Base-by-base conservation (phyloP, 2,113 vertebrate genomes). In the Poeciliopsis prolifica region DNA sequence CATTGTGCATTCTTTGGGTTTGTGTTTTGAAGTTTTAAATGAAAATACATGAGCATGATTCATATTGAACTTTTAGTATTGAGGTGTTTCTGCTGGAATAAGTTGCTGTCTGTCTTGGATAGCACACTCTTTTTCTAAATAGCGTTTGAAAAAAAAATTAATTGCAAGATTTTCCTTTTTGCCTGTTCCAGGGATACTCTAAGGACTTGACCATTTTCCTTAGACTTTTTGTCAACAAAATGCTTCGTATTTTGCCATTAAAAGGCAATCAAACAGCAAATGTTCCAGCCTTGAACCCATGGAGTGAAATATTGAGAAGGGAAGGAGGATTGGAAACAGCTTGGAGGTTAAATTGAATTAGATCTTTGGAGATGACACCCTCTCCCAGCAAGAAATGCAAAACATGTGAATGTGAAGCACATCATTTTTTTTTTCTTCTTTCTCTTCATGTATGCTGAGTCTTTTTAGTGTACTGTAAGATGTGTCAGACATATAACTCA, bases 321-420 rank as follows among this genome's bases (percentile, higher is more conserved):
- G 69, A 78, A 79, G 72, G 83, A 81, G 86, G 84, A 94, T 92
- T 89, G 87, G 82, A 88, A 90, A 87, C 85, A 92, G 87, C 86
- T 89, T 86, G 80, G 82, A 86, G 90, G 88, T 85, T 87, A 93
- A 92, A 94, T 94, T 92, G 82, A 93, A 94, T 94, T 92, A 94
- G 88, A 81, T 84, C 80, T 86, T 86, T 86, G 48, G 81, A 91
- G 88, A 93, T 90, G 91, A 90, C 93, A 94, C 87, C 85, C 83
- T 86, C 84, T 82, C 87, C 82, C 81, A 80, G 86, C 65, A 89
- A 91, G 89, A 94, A 93, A 94, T 94, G 90, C 88, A 90, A 94
- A 95, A 93, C 93, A 94, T 82, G 90, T 92, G 89, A 93, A 89
- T 68, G 84, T 90, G 88, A 87, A 88, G 83, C 85, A 80, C 87